phyloP scores from a whole-genome alignment of 2,797 vertebrate species.

The Pogoniulus pusillus region DNA sequence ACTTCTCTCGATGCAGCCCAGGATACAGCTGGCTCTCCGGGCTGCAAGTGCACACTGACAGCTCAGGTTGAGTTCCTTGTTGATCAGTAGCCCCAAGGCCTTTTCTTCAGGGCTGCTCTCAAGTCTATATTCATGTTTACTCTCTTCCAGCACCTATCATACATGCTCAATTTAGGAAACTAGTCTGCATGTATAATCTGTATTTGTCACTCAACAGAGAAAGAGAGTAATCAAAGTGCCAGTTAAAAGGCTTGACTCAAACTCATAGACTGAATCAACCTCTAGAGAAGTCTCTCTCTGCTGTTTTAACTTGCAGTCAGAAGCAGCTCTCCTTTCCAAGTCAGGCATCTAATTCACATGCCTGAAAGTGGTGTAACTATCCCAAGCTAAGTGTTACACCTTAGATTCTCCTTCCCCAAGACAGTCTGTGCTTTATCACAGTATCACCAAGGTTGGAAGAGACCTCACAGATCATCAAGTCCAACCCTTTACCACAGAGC shows the following conservation, averaged over 20 bases:
- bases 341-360: not conserved
- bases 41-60: too few relatives aligned
- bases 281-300: not conserved
- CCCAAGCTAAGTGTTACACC: not conserved
- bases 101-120: too few relatives aligned
- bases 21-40: too few relatives aligned
- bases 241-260: not conserved
- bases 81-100: too few relatives aligned
- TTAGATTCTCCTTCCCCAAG: not conserved
- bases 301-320: not conserved
- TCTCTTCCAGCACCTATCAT: not conserved
- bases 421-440: fast-evolving
- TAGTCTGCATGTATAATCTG: fast-evolving
- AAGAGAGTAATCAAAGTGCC: not conserved
- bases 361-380: not conserved
- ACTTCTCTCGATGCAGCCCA: too few relatives aligned
- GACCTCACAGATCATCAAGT: too few relatives aligned
- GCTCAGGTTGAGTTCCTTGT: too few relatives aligned
- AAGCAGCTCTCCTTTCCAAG: not conserved
- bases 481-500: too few relatives aligned
- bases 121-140: not conserved
- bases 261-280: not conserved
- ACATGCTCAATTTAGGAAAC: not conserved
- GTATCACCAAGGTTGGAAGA: too few relatives aligned
- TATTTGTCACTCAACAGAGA: not conserved